These are phyloP conservation scores for Acrobasis repandana DNA, from an alignment of 2,888 invertebrate genomes.

Conservation along the genomic window DNA sequence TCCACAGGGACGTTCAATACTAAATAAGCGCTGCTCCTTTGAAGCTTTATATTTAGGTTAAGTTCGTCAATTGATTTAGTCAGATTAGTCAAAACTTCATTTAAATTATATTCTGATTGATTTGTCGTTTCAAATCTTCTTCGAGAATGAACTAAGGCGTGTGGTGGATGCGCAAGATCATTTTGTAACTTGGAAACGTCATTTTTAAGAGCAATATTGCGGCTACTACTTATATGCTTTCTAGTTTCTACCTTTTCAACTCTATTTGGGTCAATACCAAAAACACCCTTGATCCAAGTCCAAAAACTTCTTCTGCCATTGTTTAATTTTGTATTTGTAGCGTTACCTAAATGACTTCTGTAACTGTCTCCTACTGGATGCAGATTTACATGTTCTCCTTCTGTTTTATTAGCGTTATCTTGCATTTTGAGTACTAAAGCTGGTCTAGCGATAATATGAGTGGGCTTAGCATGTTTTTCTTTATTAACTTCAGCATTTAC, in stretches of 20 bases:
- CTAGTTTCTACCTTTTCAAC: not conserved
- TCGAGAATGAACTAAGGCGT: not conserved
- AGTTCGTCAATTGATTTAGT: not conserved
- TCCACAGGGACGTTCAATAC: not conserved
- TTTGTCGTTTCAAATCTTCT: not conserved
- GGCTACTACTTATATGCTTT: too few relatives aligned
- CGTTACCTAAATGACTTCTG: not conserved
- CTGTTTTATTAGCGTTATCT: not conserved
- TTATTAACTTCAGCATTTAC: not conserved
- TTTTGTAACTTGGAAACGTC: not conserved
- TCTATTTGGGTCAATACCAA: not conserved
- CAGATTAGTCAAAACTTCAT: not conserved
- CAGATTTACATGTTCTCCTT: not conserved
- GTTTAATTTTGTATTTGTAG: not conserved
- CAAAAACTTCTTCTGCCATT: not conserved
- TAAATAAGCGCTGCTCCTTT: constrained; percentile 2
- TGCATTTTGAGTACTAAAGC: not conserved
- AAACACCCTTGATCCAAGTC: not conserved
- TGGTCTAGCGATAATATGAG: not conserved
- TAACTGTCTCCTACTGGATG: not conserved
- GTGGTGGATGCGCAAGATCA: not conserved
- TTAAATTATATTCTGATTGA: not conserved
- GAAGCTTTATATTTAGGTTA: not conserved
- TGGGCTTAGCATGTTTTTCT: not conserved
- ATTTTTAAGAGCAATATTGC: too few relatives aligned